Base-by-base conservation (phyloP, 2,113 vertebrate genomes). In the Xenotilapia caudafasciata region DNA sequence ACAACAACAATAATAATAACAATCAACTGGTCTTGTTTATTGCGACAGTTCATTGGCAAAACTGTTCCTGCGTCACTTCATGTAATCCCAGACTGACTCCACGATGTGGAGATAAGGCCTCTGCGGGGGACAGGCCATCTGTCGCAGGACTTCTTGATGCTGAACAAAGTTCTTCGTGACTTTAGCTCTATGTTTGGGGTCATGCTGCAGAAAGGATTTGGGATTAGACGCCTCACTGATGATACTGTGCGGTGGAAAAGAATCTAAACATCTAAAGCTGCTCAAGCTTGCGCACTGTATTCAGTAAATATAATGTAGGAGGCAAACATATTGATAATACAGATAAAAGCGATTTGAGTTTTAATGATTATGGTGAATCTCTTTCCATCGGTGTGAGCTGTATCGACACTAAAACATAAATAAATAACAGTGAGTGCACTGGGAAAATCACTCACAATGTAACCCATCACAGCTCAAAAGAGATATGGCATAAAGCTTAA, bases 231-330 rank as follows among this genome's bases (percentile, higher is more conserved):
- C n/a, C 21, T 73, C 68, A 6, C 40, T 7, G 40, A 73, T 26
- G 40, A 70, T 70, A 73, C 13, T 45, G 21, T 45, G 40, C 6
- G 13, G 40, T 73, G 68, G 0, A 73, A 45, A 73, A 73, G 21
- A 73, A 26, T 42, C 62, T 9, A 68, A 68, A 6, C 62, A 68
- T 21, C 62, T 68, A 70, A 70, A 70, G 62, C n/a, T 73, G 38
- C 21, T 73, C 65, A 73, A 42, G 65, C 65, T 73, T 45, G 21
- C 8, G 3, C n/a, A 0, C 38, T 9, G 13, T 73, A 73, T 3
- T 0, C 8, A 1, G 38, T 73, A 42, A 23, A 45, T 73, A 42
- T 40, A 8, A 68, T 40, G 19, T 21, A 38, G 19, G 35, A 70
- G 2, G 38, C 65, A 73, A 1, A 73, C 3, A 17, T 12, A 49